Base-by-base conservation (phyloP, 2,113 vertebrate genomes). In the Takifugu flavidus region DNA sequence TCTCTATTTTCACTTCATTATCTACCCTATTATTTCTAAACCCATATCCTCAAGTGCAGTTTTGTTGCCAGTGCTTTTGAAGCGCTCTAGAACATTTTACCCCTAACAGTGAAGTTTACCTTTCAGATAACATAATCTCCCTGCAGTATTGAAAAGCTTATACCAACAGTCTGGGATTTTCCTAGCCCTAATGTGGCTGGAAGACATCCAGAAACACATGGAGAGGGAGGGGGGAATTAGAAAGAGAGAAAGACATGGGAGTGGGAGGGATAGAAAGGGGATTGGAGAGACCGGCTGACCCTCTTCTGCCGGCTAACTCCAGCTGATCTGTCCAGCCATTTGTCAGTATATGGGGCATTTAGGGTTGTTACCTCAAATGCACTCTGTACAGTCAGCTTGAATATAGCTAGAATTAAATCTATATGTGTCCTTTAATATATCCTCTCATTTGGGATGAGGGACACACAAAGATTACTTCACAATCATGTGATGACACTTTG, bases 51-150 rank as follows among this genome's bases (percentile, higher is more conserved):
- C 54, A 42, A 67, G 83, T 82, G 85, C 87, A 49, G 86, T 90
- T 39, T 85, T 89, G 75, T 80, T 44, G 57, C 83, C 86, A 76
- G 59, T 81, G 87, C 85, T 80, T 92, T 89, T 92, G 88, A 94
- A 92, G 89, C 86, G 80, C 82, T 91, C 88, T 83, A 82, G 69
- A 79, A 91, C 89, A 92, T 91, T 87, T 89, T 77, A 75, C 73
- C 84, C 89, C 85, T 90, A 89, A 91, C 87, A 83, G 89, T 88
- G 87, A 94, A 92, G 90, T 92, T 94, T 94, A 94, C 91, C 92
- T 95, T 95, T 93, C 90, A 93, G 91, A 94, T 94, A 94, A 92
- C 65, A 81, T 93, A 92, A 94, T 92, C 93, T 93, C 91, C 89
- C 91, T 86, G 88, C 92, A 91, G 92, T 93, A 92, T 91, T 90